Conservation (phyloP, 2,888 invertebrate species). For the Cephus pygmeus region DNA sequence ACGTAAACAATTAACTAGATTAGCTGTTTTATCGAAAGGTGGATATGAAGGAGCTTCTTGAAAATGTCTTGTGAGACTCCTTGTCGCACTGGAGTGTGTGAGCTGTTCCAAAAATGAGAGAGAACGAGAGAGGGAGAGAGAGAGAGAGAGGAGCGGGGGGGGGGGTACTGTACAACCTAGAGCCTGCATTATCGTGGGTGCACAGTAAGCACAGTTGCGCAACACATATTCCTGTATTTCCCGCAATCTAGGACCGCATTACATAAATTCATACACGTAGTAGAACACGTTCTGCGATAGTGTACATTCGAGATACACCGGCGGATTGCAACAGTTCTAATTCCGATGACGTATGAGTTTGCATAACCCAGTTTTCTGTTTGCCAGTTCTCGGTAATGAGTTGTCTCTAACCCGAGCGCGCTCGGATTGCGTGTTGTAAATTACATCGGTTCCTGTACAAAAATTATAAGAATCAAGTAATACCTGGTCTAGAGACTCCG, state of each 20-base stretch:
- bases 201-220: constrained; percentile 32
- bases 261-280: constrained; percentile 57
- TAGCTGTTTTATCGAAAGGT: too few species aligned
- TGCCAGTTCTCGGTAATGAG: constrained; percentile 57
- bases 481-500: too few species aligned
- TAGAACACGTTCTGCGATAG: constrained; percentile 49
- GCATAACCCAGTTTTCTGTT: constrained; percentile 62
- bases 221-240: constrained; percentile 52
- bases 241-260: constrained; percentile 57
- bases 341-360: constrained; percentile 63
- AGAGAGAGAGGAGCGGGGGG: too few species aligned
- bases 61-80: too few species aligned
- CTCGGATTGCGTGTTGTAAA: constrained; percentile 29
- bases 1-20: too few species aligned
- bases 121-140: too few species aligned
- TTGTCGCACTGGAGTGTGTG: too few species aligned
- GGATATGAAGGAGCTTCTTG: too few species aligned
- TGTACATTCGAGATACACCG: constrained; percentile 59
- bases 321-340: constrained; percentile 56
- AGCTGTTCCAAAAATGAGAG: too few species aligned
- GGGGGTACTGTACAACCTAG: too few species aligned
- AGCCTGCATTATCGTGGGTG: constrained; percentile 3
- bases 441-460: constrained; percentile 8
- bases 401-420: constrained; percentile 53
- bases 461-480: too few species aligned